Percentiles rank a stretch among this genome's conserved stretches.
phyloP scores from a whole-genome alignment of 2,113 vertebrate species.

The Syrrhaptes paradoxus region DNA sequence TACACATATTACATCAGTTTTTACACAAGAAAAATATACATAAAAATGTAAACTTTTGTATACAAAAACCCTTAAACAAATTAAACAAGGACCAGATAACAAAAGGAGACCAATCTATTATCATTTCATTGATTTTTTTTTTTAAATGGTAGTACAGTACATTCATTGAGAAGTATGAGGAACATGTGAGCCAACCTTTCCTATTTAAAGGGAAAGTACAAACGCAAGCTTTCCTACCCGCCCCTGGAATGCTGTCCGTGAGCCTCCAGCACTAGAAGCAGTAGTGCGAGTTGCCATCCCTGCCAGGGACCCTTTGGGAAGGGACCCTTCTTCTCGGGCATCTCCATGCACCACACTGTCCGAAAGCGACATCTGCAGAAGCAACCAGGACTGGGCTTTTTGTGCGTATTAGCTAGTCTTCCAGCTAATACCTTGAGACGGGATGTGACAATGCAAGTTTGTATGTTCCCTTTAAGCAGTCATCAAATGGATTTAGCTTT shows the following conservation, averaged over 20 bases:
- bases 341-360: background rate
- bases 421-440: slow-evolving; percentile 14
- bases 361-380: background rate
- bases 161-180: slow-evolving; percentile 95
- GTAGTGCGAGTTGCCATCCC: background rate
- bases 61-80: slow-evolving; percentile 99
- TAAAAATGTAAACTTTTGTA: slow-evolving; percentile 99
- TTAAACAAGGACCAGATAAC: slow-evolving; percentile 99
- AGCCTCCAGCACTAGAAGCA: slow-evolving; percentile 21
- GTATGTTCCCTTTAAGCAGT: slow-evolving; percentile 84
- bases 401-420: slow-evolving; percentile 43
- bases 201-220: slow-evolving; percentile 81
- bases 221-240: slow-evolving; percentile 49
- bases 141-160: slow-evolving; percentile 98
- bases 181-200: slow-evolving; percentile 85
- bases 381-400: slow-evolving; percentile 4
- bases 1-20: slow-evolving; percentile 99
- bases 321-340: background rate
- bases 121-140: slow-evolving; percentile 89
- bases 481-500: slow-evolving; percentile 73
- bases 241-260: slow-evolving; percentile 45
- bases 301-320: background rate
- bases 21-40: slow-evolving; percentile 99
- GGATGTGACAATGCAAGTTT: slow-evolving; percentile 47
- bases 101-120: slow-evolving; percentile 98